Evolutionary conservation across 1,140 invertebrate genomes (phyloP).

Genomic region (Drosophila athabasca): DNA sequence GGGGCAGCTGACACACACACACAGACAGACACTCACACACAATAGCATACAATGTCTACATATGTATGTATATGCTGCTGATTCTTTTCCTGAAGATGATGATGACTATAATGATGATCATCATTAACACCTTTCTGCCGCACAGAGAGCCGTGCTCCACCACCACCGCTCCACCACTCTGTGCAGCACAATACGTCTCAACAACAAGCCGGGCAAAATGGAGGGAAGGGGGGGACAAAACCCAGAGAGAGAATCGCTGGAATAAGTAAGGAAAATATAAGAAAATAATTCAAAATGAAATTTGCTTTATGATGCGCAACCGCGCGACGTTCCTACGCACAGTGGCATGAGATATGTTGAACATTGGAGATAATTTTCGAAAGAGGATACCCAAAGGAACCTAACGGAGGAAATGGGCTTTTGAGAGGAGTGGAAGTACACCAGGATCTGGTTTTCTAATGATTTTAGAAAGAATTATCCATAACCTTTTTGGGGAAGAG

Average conservation of each 20-base stretch:
- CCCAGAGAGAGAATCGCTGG: conserved; percentile 13
- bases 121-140: conserved; percentile 82
- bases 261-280: conserved; percentile 64
- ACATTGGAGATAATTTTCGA: not conserved
- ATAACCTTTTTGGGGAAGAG: too few species aligned
- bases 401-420: too few species aligned
- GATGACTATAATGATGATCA: conserved; percentile 76
- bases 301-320: conserved; percentile 83
- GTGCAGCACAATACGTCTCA: conserved; percentile 66
- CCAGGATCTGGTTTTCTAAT: too few species aligned
- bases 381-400: too few species aligned
- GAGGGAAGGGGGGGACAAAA: conserved; percentile 17
- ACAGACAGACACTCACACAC: not conserved
- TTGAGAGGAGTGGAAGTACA: too few species aligned
- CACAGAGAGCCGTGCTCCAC: conserved; percentile 48
- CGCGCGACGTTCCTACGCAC: conserved; percentile 70
- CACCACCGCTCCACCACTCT: conserved; percentile 18
- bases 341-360: conserved; percentile 21
- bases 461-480: too few species aligned
- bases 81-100: conserved; percentile 40
- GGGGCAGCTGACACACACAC: conserved; percentile 55
- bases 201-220: conserved; percentile 47
- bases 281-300: conserved; percentile 83
- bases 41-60: conserved; percentile 1
- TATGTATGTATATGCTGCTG: too few species aligned